These are phyloP conservation scores for Tetramorium parvispinum DNA, from an alignment of 1,140 invertebrate species.

Conservation along the genomic window DNA sequence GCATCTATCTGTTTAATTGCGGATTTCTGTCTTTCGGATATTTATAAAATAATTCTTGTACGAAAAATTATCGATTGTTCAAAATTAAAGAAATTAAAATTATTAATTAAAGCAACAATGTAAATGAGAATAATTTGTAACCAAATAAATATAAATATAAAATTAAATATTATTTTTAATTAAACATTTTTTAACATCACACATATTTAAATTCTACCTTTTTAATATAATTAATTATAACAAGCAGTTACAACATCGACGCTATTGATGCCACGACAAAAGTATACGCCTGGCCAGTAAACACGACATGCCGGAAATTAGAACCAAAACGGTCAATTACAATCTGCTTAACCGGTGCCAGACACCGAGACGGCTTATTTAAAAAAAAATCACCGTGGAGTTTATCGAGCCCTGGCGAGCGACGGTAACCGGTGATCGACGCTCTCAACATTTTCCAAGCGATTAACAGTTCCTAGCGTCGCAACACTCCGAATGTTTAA, in stretches of 20 bases:
- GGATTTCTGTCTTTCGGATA: background rate
- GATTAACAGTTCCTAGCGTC: background rate
- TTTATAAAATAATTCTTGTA: background rate
- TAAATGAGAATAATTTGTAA: background rate
- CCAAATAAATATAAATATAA: background rate
- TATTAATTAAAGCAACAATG: background rate
- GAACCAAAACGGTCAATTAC: constrained; percentile 34
- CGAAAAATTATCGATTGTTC: background rate
- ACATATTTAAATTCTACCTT: background rate
- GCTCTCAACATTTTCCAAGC: constrained; percentile 27
- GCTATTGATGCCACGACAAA: constrained; percentile 5
- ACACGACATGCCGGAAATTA: constrained; percentile 31
- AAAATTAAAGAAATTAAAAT: background rate
- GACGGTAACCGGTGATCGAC: background rate
- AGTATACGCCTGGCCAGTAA: background rate
- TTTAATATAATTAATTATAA: background rate
- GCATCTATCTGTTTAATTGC: background rate
- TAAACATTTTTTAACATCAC: background rate
- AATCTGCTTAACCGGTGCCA: background rate
- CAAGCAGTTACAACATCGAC: background rate
- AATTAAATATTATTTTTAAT: background rate
- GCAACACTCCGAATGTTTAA: background rate
- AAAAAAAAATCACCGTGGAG: constrained; percentile 37
- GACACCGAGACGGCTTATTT: background rate
- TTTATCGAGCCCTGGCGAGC: background rate